Conservation (phyloP, 2,113 vertebrate genomes). For the Athene noctua region DNA sequence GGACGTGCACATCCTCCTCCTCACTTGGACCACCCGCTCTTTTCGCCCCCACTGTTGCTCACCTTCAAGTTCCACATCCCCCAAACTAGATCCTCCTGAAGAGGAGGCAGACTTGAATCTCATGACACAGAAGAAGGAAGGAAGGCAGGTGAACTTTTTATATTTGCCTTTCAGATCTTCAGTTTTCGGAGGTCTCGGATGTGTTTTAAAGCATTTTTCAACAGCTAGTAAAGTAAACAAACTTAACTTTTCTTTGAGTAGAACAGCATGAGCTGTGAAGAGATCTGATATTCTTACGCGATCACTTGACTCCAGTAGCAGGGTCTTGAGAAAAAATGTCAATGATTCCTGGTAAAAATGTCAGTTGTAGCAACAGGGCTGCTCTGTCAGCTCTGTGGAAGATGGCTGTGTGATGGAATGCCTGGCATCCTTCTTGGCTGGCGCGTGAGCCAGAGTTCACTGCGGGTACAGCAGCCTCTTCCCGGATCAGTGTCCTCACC, state of each 20-base stretch:
- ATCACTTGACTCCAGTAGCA: not conserved
- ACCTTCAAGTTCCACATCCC: not conserved
- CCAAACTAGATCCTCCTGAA: not conserved
- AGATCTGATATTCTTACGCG: not conserved
- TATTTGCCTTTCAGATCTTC: not conserved
- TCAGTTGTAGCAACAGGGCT: not conserved
- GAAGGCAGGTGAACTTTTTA: fast-evolving
- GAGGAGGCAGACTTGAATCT: not conserved
- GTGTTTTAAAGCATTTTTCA: not conserved
- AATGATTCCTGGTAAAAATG: not conserved
- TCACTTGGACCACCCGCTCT: not conserved
- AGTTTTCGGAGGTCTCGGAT: not conserved
- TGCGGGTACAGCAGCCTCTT: not conserved
- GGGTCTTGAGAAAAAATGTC: not conserved
- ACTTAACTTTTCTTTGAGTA: not conserved
- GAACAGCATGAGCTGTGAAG: not conserved
- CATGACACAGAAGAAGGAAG: fast-evolving
- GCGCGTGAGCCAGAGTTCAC: not conserved
- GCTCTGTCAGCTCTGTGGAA: not conserved
- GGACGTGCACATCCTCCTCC: fast-evolving
- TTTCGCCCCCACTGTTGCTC: not conserved
- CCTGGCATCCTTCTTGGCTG: not conserved
- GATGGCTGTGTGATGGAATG: not conserved
- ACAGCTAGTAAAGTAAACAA: not conserved
- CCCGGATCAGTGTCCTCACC: not conserved